Percentiles rank a stretch among this genome's conserved stretches.
phyloP scores from a whole-genome alignment of 1,140 invertebrate genomes.

The Limonius californicus region DNA sequence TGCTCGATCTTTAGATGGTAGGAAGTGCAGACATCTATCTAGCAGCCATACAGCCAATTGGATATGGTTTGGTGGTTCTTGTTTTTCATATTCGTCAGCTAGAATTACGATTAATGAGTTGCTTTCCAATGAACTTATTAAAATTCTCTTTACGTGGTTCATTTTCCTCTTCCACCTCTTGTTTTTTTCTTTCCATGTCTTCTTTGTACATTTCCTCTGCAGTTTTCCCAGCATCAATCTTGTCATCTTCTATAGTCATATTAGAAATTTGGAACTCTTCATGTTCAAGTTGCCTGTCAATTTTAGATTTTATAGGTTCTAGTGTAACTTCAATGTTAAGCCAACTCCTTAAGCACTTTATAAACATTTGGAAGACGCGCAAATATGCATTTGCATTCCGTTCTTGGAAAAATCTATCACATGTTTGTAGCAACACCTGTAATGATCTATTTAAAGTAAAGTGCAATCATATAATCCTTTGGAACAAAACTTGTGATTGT shows the following conservation, averaged over 20 bases:
- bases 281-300: slow-evolving; percentile 31
- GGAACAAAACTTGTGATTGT: too few species aligned
- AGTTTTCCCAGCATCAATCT: slow-evolving; percentile 40
- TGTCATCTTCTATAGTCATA: slow-evolving; percentile 44
- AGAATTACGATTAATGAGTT: too few species aligned
- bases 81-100: slow-evolving; percentile 48
- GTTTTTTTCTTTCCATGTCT: slow-evolving; percentile 47
- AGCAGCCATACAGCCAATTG: slow-evolving; percentile 55
- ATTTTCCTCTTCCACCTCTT: slow-evolving; percentile 33
- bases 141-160: too few species aligned
- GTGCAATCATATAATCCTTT: too few species aligned
- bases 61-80: slow-evolving; percentile 54
- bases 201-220: slow-evolving; percentile 55
- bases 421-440: slow-evolving; percentile 59
- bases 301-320: slow-evolving; percentile 33
- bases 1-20: slow-evolving; percentile 54
- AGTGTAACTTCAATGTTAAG: slow-evolving; percentile 30
- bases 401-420: slow-evolving; percentile 51
- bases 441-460: too few species aligned
- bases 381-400: slow-evolving; percentile 55
- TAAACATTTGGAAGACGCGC: slow-evolving; percentile 61
- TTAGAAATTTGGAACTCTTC: slow-evolving; percentile 32
- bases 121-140: too few species aligned
- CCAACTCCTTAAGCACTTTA: slow-evolving; percentile 55
- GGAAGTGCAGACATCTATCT: slow-evolving; percentile 58